Evolutionary conservation across 2,797 vertebrate genomes (phyloP).

Genomic region (Notolabrus celidotus): DNA sequence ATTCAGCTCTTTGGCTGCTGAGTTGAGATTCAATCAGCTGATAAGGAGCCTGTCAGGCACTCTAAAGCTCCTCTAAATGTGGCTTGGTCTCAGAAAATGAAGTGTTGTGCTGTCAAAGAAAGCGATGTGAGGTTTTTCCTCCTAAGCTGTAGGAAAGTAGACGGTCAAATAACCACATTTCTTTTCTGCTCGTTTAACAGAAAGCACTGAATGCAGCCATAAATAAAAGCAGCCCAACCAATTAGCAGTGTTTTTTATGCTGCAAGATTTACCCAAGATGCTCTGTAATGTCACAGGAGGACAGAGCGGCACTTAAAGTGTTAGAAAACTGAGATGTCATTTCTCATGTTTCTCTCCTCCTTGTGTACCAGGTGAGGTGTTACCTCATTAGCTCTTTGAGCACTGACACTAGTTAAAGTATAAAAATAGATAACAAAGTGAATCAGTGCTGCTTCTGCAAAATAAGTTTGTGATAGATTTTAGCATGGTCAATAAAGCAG

Average conservation of each 20-base stretch:
- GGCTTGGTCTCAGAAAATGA: too few relatives aligned
- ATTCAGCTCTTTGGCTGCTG: too few relatives aligned
- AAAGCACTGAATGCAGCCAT: too few relatives aligned
- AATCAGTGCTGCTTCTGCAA: not conserved
- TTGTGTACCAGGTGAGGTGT: conserved; percentile 27
- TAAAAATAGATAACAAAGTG: conserved; percentile 36
- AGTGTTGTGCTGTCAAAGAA: too few relatives aligned
- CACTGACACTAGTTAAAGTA: conserved; percentile 8
- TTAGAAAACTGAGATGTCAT: conserved; percentile 11
- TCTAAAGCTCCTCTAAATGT: too few relatives aligned
- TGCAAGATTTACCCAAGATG: not conserved
- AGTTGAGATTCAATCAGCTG: too few relatives aligned
- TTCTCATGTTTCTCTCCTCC: conserved; percentile 13
- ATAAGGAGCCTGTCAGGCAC: too few relatives aligned
- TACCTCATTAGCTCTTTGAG: conserved; percentile 2
- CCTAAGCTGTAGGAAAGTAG: too few relatives aligned
- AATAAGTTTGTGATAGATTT: not conserved
- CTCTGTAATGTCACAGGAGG: conserved; percentile 7
- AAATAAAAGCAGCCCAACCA: not conserved
- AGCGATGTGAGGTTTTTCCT: too few relatives aligned
- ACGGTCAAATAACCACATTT: too few relatives aligned
- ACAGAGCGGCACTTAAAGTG: not conserved
- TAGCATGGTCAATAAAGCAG: not conserved
- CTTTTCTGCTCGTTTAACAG: too few relatives aligned
- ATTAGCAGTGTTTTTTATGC: not conserved